Base-by-base conservation (phyloP, 2,888 invertebrate species). In the Erebia epiphron region DNA sequence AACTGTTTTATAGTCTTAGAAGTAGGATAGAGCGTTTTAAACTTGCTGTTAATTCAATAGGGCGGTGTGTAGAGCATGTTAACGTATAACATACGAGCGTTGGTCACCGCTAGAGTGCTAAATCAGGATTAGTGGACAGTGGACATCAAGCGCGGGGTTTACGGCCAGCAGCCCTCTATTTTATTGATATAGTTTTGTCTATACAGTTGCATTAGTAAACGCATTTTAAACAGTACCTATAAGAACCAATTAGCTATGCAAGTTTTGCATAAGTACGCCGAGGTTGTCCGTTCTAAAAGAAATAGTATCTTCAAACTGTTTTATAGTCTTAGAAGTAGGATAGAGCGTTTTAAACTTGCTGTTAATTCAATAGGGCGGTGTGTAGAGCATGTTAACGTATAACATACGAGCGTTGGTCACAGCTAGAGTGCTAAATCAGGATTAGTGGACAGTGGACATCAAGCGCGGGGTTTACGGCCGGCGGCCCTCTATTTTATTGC, bases 111-210 rank as follows among this genome's bases (percentile, higher is more conserved):
- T 80, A 83, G 82, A 80, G 78, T 84, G 88, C 88, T 92, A 92
- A 91, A 93, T 93, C 92, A 92, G 92, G 91, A 90, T 93, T 92
- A 93, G 88, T 80, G 75, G 87, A 90, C 89, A 85, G 78, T 83
- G 82, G 85, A 87, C 90, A 87, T 87, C 86, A 84, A 86, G 83
- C 85, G 82, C 78, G 79, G 84, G 88, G 84, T 91, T 92, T 91
- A 92, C 86, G 84, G 88, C 79, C 76, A 83, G 83, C 82, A 80
- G 81, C 79, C 79, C 80, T 76, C 75, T 88, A 88, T 86, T 90
- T 91, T 89, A 91, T 89, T 85, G 82, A 43, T 43, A 11, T 11
- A 7, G 43, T 43, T 11, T 43, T 43, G 43, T 43, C 2, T 35
- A 1, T 35, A 35, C 35, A 35, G 7, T 35, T 35, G 35, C 35